Evolutionary conservation across 2,113 vertebrate genomes (phyloP), one percentile per base, ranked within the genome.

Genomic region (Megaceryle torquata): DNA sequence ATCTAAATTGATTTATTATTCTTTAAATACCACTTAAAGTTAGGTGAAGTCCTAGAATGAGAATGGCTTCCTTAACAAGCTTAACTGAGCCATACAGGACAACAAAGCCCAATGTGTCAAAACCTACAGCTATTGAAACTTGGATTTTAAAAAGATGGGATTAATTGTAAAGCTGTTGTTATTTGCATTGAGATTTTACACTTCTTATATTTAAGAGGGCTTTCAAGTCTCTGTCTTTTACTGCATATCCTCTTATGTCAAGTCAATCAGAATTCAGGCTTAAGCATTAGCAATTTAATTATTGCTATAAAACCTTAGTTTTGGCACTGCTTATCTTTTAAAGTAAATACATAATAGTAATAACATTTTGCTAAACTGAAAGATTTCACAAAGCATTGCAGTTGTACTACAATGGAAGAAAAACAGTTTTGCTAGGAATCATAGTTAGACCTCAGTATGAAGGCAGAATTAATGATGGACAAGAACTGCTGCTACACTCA

Each of bases 131-230:
- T 95, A 9, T 71, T 88, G 54, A 88, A 96, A 90, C 24, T 12
- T 76, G 11, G 14, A 2, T 9, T 94, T 89, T 91, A 77, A 96
- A 89, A 89, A 78, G n/a, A 78, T 63, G 19, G 56, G 74, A 96
- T 96, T 97, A 94, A 83, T 91, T 94, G 43, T 67, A 93, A 94
- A 86, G 71, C 88, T 82, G 67, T 84, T 97, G 65, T 93, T 95
- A 91, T 78, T 92, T 93, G 63, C 71, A 69, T 41, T 93, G 69
- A 91, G 80, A 78, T 96, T 95, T 94, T 87, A 63, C 22, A 48
- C 50, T 88, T 69, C 37, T 76, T 92, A n/a, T 60, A 86, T 93
- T 95, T 95, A 74, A 57, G 50, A 75, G 25, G 43, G 21, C 17
- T 95, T 83, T 85, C 87, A 93, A 96, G 43, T 82, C 31, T 89